These are phyloP conservation scores for Rhabdomys dilectus DNA, from an alignment of 2,113 vertebrate species.

Conservation along the genomic window DNA sequence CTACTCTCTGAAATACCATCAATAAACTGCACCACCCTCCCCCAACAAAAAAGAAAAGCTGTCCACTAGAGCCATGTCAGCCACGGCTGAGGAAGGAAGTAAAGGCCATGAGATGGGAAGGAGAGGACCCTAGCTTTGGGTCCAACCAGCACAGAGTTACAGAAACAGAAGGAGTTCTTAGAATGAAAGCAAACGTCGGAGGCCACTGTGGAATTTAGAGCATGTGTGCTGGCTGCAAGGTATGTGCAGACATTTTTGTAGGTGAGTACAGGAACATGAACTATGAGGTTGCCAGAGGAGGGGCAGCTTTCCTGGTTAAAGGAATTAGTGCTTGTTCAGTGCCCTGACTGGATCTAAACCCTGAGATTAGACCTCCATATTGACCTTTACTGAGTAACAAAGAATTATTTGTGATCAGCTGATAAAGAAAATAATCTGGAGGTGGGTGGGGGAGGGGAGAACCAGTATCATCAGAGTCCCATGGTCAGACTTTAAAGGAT, in stretches of 20 bases:
- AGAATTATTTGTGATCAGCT: background rate
- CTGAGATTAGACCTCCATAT: background rate
- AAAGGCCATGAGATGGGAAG: background rate
- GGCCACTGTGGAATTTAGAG: background rate
- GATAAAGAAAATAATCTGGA: background rate
- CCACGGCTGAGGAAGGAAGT: background rate
- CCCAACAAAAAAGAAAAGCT: background rate
- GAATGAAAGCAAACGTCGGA: background rate
- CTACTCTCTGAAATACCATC: too few species aligned
- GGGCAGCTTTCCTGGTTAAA: background rate
- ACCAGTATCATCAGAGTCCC: background rate
- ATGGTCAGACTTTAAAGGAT: background rate
- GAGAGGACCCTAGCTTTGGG: background rate
- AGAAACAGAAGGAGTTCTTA: background rate
- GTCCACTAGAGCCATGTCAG: background rate
- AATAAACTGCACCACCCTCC: too few species aligned
- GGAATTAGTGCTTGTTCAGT: background rate
- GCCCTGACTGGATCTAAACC: background rate
- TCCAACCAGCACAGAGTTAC: background rate
- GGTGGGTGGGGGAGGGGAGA: background rate
- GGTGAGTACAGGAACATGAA: background rate
- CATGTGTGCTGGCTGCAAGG: rapidly evolving
- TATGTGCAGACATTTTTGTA: background rate
- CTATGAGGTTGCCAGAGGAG: background rate
- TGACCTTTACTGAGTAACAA: background rate